These are phyloP conservation scores for Eilema depressum DNA, from an alignment of 2,888 invertebrate species.

Conservation along the genomic window DNA sequence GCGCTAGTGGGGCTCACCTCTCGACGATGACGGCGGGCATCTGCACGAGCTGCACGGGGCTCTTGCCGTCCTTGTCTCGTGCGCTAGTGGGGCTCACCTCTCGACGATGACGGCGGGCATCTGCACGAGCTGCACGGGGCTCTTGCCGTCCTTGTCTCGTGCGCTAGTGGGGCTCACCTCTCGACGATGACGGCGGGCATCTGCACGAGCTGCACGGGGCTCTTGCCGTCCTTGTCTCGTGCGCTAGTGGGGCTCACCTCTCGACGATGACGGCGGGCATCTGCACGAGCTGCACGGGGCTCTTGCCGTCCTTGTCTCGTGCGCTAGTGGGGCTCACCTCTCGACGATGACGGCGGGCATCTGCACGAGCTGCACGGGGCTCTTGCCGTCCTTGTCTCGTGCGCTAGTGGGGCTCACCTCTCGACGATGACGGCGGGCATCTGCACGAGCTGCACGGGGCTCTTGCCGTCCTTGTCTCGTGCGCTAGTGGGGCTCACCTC, in stretches of 20 bases:
- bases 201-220: conserved; percentile 98
- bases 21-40: conserved; percentile 99
- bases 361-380: conserved; percentile 98
- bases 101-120: conserved; percentile 99
- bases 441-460: conserved; percentile 98
- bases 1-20: no score
- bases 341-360: conserved; percentile 99
- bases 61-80: conserved; percentile 98
- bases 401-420: no score
- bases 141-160: conserved; percentile 98
- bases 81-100: no score
- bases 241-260: no score
- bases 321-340: no score
- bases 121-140: conserved; percentile 98
- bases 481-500: no score
- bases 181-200: conserved; percentile 99
- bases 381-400: conserved; percentile 98
- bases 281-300: conserved; percentile 98
- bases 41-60: conserved; percentile 98
- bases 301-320: conserved; percentile 98
- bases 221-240: conserved; percentile 98
- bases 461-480: conserved; percentile 98
- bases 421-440: conserved; percentile 99
- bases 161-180: no score
- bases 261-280: conserved; percentile 99